These are phyloP conservation scores for Parapsyche elsis DNA, from an alignment of 1,140 invertebrate species.

Conservation along the genomic window DNA sequence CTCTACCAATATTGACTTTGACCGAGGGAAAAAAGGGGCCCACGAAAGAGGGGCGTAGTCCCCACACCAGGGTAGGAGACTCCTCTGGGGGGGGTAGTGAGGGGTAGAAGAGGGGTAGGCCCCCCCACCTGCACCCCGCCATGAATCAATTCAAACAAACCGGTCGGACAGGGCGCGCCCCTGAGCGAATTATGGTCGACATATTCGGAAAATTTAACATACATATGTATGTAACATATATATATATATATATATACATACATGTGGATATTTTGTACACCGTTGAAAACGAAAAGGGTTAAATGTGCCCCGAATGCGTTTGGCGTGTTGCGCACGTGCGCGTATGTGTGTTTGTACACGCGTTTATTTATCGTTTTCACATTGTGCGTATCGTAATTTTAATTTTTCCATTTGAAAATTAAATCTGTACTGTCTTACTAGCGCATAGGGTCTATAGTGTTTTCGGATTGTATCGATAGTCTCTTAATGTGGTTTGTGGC, in stretches of 20 bases:
- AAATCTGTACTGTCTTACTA: too few relatives aligned
- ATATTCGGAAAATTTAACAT: constrained; percentile 14
- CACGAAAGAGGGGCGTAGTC: neutral
- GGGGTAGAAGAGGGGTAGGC: too few relatives aligned
- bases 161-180: neutral
- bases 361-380: neutral
- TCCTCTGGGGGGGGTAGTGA: neutral
- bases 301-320: neutral
- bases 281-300: too few relatives aligned
- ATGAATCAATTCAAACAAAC: constrained; percentile 32
- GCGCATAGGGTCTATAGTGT: too few relatives aligned
- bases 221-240: too few relatives aligned
- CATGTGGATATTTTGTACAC: neutral
- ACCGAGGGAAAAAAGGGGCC: too few relatives aligned
- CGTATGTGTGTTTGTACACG: too few relatives aligned
- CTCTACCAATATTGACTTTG: constrained; percentile 45
- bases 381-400: too few relatives aligned
- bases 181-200: constrained; percentile 45
- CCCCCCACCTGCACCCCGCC: constrained; percentile 13
- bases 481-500: too few relatives aligned
- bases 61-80: neutral
- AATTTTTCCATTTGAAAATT: neutral
- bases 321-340: neutral
- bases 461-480: neutral
- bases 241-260: too few relatives aligned